Conservation (phyloP, 2,113 vertebrate species). For the Nothoprocta perdicaria region DNA sequence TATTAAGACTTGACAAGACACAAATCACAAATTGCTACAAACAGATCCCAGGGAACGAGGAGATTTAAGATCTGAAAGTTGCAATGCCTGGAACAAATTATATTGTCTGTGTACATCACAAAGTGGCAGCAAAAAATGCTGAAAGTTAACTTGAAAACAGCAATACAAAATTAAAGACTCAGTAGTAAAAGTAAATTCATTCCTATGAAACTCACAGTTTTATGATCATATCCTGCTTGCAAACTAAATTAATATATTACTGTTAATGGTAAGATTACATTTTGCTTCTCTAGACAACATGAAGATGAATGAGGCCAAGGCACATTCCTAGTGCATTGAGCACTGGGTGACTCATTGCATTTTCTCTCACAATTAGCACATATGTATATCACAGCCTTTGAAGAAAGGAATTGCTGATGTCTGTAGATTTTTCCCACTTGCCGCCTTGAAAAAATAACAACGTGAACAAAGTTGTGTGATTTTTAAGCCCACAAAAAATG, state of each 20-base stretch:
- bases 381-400: not conserved
- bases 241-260: not conserved
- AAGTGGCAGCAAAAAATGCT: not conserved
- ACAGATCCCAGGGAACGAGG: slow-evolving; percentile 10
- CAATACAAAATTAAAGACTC: not conserved
- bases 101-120: not conserved
- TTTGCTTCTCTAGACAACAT: not conserved
- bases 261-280: not conserved
- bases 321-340: not conserved
- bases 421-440: not conserved
- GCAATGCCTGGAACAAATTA: slow-evolving; percentile 26
- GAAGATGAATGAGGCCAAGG: not conserved
- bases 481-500: not conserved
- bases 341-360: not conserved
- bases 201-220: not conserved
- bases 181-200: not conserved
- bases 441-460: not conserved
- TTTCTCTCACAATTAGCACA: not conserved
- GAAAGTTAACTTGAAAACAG: not conserved
- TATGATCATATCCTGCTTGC: not conserved
- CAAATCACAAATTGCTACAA: slow-evolving; percentile 36
- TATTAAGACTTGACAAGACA: slow-evolving; percentile 31
- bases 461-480: not conserved
- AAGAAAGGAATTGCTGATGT: not conserved
- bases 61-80: slow-evolving; percentile 14